These are phyloP conservation scores for Vireo altiloquus DNA, from an alignment of 2,113 vertebrate genomes.

Conservation along the genomic window DNA sequence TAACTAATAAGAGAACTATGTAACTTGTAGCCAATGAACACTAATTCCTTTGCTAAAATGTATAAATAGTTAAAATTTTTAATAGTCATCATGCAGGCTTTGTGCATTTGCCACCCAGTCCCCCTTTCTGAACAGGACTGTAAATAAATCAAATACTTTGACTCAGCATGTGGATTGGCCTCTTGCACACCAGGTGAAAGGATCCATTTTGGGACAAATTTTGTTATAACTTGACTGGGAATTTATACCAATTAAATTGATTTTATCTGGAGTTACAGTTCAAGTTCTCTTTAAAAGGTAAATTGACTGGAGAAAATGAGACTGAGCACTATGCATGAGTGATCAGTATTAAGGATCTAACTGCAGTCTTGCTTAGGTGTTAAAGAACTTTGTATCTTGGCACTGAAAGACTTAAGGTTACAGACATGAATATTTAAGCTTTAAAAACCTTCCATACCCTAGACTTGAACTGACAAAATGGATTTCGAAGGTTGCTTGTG, in stretches of 20 bases:
- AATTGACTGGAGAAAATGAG: neutral
- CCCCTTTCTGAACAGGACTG: neutral
- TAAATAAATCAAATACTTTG: neutral
- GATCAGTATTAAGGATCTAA: neutral
- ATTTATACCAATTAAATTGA: neutral
- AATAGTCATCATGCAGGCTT: neutral
- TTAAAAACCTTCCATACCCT: neutral
- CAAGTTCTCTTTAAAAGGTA: neutral
- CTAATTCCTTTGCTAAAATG: neutral
- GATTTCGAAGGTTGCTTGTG: neutral
- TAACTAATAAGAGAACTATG: neutral
- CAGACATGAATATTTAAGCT: neutral
- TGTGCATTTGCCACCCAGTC: neutral
- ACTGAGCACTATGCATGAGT: rapidly evolving
- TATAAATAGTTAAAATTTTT: neutral
- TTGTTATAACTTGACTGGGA: neutral
- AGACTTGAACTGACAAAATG: neutral
- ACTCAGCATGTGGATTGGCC: neutral
- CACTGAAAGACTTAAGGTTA: neutral
- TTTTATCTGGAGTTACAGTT: neutral
- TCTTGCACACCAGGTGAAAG: neutral
- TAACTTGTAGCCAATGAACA: neutral
- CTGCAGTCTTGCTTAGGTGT: neutral
- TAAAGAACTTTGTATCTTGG: neutral
- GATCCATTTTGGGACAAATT: neutral